Base-by-base conservation (phyloP, 2,113 vertebrate species). In the Rattus rattus region DNA sequence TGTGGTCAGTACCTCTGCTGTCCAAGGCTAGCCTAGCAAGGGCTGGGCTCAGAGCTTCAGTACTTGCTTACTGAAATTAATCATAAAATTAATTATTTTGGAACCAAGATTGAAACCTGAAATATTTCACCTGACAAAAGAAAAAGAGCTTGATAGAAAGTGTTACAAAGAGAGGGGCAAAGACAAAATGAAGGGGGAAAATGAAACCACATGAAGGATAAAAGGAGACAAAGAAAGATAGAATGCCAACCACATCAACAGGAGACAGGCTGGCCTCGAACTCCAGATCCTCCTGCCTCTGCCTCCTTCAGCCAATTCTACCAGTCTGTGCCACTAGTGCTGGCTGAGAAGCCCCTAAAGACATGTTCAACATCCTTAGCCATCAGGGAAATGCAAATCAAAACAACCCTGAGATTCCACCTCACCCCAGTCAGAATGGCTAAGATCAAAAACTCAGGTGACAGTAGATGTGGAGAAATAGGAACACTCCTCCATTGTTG, bases 11-110 rank as follows among this genome's bases (percentile, higher is more conserved):
- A 14, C 7, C 56, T 43, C 20, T 61, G 3, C 47, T 59, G 36
- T 56, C 26, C 79, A n/a, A 90, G 19, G 5, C 76, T 77, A 17
- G 7, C 9, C 75, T n/a, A 70, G 33, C 4, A 63, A 85, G 33
- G 28, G 10, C 5, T 75, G 30, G 13, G 43, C 13, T 19, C 90
- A 24, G 52, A 95, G 76, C 10, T 76, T 72, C 61, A 81, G 54
- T 36, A 91, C n/a, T 88, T 92, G 59, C 5, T 7, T 0, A n/a
- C n/a, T n/a, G n/a, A n/a, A n/a, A n/a, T n/a, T n/a, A 47, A 39
- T 39, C 19, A 86, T 1, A n/a, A 49, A 91, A 93, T 88, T 88
- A 88, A 90, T 85, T 69, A 65, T 47, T 20, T 17, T 91, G 54
- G 24, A 70, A 17, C 12, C 56, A 79, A 75, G 3, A 93, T 79